These are phyloP conservation scores for Stenopsyche tienmushanensis DNA, from an alignment of 1,140 invertebrate species.

Conservation along the genomic window DNA sequence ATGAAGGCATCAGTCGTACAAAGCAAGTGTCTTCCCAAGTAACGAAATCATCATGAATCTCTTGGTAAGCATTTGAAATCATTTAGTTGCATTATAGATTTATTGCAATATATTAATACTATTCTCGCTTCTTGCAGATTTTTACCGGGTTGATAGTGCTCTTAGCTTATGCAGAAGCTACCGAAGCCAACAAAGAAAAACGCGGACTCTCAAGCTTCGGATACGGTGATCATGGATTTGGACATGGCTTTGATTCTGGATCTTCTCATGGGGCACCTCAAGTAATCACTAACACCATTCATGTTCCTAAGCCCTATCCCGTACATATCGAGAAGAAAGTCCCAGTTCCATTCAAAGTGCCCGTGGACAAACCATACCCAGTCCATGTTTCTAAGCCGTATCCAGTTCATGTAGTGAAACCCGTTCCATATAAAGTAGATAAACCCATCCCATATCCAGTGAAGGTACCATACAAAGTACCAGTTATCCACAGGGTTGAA, in stretches of 20 bases:
- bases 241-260: constrained; percentile 5
- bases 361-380: constrained; percentile 37
- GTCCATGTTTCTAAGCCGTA: constrained; percentile 43
- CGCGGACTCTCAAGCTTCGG: constrained; percentile 36
- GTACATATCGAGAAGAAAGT: constrained; percentile 34
- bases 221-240: constrained; percentile 25
- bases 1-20: not conserved
- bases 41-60: not conserved
- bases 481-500: constrained; percentile 48
- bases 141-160: constrained; percentile 13
- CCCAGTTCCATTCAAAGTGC: constrained; percentile 33
- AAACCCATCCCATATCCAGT: constrained; percentile 43
- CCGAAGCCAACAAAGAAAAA: constrained; percentile 36
- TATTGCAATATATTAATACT: no score
- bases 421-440: constrained; percentile 43
- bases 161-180: constrained; percentile 23
- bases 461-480: constrained; percentile 45
- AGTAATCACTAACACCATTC: constrained; percentile 39
- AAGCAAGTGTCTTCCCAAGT: not conserved
- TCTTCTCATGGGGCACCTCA: constrained; percentile 19
- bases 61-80: not conserved
- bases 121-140: no score
- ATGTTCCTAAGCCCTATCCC: constrained; percentile 39
- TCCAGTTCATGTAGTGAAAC: constrained; percentile 45
- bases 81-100: no score